Evolutionary conservation across 2,113 vertebrate species (phyloP).

Genomic region (Herpetotheres cachinnans): DNA sequence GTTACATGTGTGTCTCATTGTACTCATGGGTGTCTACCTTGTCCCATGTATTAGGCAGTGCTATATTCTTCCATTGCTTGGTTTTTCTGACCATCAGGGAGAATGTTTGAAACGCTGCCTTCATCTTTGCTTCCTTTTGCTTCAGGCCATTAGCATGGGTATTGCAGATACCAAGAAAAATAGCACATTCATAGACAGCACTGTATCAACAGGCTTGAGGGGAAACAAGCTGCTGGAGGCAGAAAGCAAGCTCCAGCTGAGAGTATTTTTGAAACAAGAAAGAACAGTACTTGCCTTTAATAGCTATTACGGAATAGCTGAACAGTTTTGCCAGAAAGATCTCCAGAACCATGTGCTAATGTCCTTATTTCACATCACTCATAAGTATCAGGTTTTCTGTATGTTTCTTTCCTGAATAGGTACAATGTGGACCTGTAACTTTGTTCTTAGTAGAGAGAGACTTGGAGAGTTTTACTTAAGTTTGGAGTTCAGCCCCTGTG

Average conservation of each 20-base stretch:
- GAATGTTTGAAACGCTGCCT: background rate
- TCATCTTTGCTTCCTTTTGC: background rate
- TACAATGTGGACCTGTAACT: background rate
- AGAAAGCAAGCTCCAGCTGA: background rate
- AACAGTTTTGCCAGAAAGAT: background rate
- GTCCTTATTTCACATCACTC: background rate
- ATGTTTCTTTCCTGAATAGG: background rate
- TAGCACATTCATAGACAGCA: background rate
- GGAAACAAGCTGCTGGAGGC: slow-evolving; percentile 4
- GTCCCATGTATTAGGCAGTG: background rate
- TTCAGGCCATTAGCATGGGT: background rate
- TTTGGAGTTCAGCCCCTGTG: background rate
- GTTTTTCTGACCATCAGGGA: background rate
- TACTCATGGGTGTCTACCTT: background rate
- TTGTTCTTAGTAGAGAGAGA: background rate
- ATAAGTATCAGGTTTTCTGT: background rate
- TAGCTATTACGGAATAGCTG: background rate
- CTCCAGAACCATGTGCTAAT: background rate
- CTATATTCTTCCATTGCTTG: background rate
- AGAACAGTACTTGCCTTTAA: background rate
- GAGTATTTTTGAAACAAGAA: background rate
- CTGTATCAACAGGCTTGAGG: background rate
- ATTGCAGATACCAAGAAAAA: background rate
- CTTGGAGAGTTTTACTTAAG: background rate
- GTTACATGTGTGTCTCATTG: background rate